Evolutionary conservation across 2,113 vertebrate genomes (phyloP).

Genomic region (Conger conger): DNA sequence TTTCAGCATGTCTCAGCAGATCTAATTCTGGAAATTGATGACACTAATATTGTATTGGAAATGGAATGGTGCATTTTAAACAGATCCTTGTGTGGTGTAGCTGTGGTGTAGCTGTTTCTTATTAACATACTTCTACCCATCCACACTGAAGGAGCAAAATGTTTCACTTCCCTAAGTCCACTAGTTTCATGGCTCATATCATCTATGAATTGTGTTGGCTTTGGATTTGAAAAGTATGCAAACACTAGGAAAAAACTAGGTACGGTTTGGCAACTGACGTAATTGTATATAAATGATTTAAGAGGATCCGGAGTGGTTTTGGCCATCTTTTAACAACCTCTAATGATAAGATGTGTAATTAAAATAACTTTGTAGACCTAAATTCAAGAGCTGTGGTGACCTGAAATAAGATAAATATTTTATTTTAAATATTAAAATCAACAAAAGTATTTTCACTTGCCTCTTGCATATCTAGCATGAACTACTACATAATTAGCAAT

Average conservation of each 20-base stretch:
- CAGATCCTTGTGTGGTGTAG: not conserved
- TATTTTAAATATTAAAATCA: not conserved
- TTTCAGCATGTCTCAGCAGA: not conserved
- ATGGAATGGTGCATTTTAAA: not conserved
- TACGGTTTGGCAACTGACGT: not conserved
- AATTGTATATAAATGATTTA: not conserved
- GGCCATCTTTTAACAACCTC: not conserved
- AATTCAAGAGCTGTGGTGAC: not conserved
- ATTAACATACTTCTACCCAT: not conserved
- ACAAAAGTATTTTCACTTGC: not conserved
- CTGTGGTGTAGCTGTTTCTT: too few species aligned
- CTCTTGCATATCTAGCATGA: too few species aligned
- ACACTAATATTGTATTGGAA: not conserved
- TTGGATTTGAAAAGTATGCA: not conserved
- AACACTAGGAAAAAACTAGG: not conserved
- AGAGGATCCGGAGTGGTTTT: not conserved
- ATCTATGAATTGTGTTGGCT: not conserved
- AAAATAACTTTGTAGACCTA: not conserved
- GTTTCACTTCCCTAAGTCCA: not conserved
- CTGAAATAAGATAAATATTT: not conserved
- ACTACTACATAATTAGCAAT: too few species aligned
- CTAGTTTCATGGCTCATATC: not conserved
- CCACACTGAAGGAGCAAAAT: not conserved
- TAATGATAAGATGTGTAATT: not conserved
- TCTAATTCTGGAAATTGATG: not conserved